Conservation (phyloP, 2,113 vertebrate genomes). For the Oreochromis tanganicae region DNA sequence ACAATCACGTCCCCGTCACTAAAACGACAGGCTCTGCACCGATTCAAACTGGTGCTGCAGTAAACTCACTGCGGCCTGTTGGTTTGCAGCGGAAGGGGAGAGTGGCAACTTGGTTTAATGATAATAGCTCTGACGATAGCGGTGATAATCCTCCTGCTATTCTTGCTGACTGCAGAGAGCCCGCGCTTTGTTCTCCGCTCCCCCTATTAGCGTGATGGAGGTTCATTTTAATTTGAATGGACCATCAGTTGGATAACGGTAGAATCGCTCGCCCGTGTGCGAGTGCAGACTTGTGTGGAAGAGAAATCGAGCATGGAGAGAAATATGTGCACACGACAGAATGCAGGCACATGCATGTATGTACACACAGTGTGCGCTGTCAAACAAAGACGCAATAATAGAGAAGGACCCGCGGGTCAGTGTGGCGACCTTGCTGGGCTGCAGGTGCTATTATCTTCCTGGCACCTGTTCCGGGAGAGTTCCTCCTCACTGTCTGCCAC, state of each 20-base stretch:
- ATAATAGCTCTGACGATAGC: conserved; percentile 57
- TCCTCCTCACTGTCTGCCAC: conserved; percentile 5
- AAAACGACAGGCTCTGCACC: background rate
- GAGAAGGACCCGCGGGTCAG: conserved; percentile 27
- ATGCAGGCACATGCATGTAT: background rate
- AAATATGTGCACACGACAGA: background rate
- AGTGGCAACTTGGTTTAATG: conserved; percentile 50
- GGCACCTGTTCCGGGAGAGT: conserved; percentile 43
- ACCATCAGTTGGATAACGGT: conserved; percentile 54
- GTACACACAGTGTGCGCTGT: background rate
- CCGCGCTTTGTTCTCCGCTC: conserved; percentile 62
- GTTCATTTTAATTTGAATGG: conserved; percentile 72
- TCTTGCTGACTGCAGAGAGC: conserved; percentile 61
- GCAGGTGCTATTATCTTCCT: conserved; percentile 55
- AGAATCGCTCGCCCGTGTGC: background rate
- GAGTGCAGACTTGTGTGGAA: background rate
- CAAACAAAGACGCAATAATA: background rate
- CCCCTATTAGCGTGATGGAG: conserved; percentile 65
- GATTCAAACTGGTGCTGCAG: conserved; percentile 3
- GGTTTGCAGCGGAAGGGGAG: conserved; percentile 8
- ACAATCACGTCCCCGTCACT: background rate
- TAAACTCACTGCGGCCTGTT: conserved; percentile 20
- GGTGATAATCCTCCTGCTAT: conserved; percentile 60
- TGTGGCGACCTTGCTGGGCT: conserved; percentile 31
- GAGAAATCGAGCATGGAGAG: conserved; percentile 2